Percentiles rank a stretch among this genome's conserved stretches.
Evolutionary conservation across 53 echinoderm and acorn worm species (phyloP).

Genomic region (Holothuria scabra): DNA sequence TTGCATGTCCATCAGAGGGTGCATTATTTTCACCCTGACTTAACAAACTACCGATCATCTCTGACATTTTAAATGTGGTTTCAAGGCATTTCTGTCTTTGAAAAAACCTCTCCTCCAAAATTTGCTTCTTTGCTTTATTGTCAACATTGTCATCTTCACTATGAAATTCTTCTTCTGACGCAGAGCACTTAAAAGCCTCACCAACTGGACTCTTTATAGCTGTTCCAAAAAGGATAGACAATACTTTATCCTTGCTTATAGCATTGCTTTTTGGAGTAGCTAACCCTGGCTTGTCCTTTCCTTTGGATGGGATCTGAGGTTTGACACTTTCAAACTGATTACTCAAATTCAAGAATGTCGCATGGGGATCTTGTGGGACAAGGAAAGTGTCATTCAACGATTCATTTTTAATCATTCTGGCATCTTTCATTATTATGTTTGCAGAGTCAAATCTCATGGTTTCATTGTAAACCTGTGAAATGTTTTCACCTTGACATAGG

Average conservation of each 20-base stretch:
- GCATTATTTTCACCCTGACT: no score
- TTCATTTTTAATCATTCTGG: not conserved
- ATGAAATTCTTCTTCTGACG: slow-evolving; percentile 4
- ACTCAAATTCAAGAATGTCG: not conserved
- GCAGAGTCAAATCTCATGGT: no score
- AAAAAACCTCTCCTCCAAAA: slow-evolving; percentile 16
- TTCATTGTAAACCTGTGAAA: no score
- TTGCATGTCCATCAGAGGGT: no score
- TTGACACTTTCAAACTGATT: not conserved
- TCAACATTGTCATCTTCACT: not conserved
- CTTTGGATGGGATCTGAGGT: not conserved
- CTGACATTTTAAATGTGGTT: not conserved
- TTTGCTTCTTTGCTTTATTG: slow-evolving; percentile 23
- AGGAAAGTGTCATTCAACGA: slow-evolving; percentile 19
- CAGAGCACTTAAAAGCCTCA: slow-evolving; percentile 37
- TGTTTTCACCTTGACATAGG: no score
- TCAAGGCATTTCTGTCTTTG: slow-evolving; percentile 17
- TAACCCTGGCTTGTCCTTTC: not conserved
- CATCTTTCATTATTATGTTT: no score
- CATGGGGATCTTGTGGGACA: slow-evolving; percentile 4
- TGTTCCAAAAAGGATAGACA: slow-evolving; percentile 37
- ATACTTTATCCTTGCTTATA: not conserved
- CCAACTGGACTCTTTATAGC: slow-evolving; percentile 31
- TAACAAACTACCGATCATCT: not conserved
- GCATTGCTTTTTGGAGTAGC: not conserved